Percentiles rank a stretch among this genome's conserved stretches.
Evolutionary conservation across 2,113 vertebrate genomes (phyloP).

Genomic region (Pterocles orientalis): DNA sequence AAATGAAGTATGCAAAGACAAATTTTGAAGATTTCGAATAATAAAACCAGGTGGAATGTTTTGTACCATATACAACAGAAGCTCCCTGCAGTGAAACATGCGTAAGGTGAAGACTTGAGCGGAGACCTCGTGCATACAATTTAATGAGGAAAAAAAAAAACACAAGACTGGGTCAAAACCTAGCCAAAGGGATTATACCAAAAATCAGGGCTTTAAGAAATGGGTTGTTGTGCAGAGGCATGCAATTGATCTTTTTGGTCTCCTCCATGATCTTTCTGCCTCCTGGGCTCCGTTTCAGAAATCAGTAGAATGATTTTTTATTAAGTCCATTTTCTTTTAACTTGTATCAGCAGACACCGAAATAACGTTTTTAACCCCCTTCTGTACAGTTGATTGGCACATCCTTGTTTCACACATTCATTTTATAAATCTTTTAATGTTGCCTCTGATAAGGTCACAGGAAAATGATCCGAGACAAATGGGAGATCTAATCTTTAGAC

Average conservation of each 20-base stretch:
- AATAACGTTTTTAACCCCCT: slow-evolving; percentile 24
- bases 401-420: slow-evolving; percentile 8
- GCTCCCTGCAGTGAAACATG: background rate
- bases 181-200: background rate
- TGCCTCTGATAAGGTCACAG: slow-evolving; percentile 13
- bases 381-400: slow-evolving; percentile 17
- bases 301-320: slow-evolving; percentile 41
- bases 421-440: slow-evolving; percentile 52
- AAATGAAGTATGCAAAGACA: background rate
- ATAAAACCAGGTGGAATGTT: background rate
- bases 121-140: background rate
- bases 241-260: slow-evolving; percentile 13
- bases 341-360: background rate
- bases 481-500: slow-evolving; percentile 25
- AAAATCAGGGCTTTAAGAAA: slow-evolving; percentile 22
- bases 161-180: background rate
- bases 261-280: background rate
- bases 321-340: slow-evolving; percentile 38
- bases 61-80: background rate
- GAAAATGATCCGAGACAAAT: slow-evolving; percentile 31
- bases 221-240: background rate
- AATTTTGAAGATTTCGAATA: background rate
- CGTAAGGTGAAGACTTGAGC: background rate
- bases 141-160: background rate
- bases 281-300: background rate